Evolutionary conservation across 2,797 vertebrate genomes (phyloP), one percentile per base, ranked within the genome.

Genomic region (Setipinna tenuifilis): DNA sequence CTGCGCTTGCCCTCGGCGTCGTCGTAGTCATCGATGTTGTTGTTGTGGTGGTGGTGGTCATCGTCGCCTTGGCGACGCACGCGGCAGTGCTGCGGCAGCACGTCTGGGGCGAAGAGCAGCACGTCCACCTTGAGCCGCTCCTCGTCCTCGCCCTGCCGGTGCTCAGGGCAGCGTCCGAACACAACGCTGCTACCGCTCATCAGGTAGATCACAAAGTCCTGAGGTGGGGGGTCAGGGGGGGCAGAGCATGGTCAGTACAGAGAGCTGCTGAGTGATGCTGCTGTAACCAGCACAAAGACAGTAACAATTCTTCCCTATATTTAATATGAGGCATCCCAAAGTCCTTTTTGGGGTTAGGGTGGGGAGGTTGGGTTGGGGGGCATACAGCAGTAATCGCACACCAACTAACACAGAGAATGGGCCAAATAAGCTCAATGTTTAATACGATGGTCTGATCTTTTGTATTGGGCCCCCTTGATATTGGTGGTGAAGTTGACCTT

Each of bases 171-270:
- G 90, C 92, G 92, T 88, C 94, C 96, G 0, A 96, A 95, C 83
- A 95, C 89, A 87, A 93, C 95, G 88, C 88, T 93, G 86, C 89
- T 94, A 12, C 95, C 94, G 1, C 94, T 95, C 93, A 96, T 93
- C 85, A 96, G 90, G 89, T 96, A 96, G 89, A 96, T 94, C 62
- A 96, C 93, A 68, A 96, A 95, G 82, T 96, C 96, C 96, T 96
- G 90, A 1, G 87, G 81, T 25, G 50, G 19, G 21, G 41, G 11
- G 0, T n/a, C 80, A 82, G 50, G 44, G 48, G 25, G 58, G 10
- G 23, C 14, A 17, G 11, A 85, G 11, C 28, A 19, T 23, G 23
- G 61, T 65, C 61, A 65, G 61, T 2, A 19, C 31, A 78, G 35
- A 9, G 31, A 41, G 7, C 7, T 48, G 3, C 31, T 17, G 17